Evolutionary conservation across 2,797 vertebrate species (phyloP).

Genomic region (Iguana delicatissima): DNA sequence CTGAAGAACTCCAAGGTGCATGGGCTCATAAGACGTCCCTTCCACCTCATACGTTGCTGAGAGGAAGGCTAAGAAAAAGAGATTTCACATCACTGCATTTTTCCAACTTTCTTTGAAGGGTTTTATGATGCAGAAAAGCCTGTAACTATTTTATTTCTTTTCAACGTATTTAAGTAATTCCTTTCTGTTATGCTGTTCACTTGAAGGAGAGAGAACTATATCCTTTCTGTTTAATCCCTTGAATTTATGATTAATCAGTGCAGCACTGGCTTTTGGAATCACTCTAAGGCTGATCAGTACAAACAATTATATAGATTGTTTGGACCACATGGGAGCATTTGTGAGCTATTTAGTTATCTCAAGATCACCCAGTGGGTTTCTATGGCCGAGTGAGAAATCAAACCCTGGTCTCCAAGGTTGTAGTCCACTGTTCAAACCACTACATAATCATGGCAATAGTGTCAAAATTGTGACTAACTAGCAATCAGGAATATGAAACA

Average conservation of each 20-base stretch:
- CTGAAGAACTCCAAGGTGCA: background rate
- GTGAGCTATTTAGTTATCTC: too few relatives aligned
- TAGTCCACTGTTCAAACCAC: too few relatives aligned
- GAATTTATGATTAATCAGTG: background rate
- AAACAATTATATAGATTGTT: too few relatives aligned
- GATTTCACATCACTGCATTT: background rate
- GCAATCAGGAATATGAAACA: too few relatives aligned
- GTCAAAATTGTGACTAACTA: too few relatives aligned
- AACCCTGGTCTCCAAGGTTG: too few relatives aligned
- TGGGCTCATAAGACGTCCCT: background rate
- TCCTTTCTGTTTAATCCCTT: background rate
- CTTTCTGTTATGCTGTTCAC: background rate
- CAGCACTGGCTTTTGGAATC: background rate
- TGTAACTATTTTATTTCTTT: background rate
- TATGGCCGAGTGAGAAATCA: too few relatives aligned
- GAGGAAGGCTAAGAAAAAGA: background rate
- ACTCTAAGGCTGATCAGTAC: background rate
- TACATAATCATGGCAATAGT: too few relatives aligned
- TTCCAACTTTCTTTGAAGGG: background rate
- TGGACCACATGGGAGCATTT: too few relatives aligned
- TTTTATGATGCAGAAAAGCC: background rate
- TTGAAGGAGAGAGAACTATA: background rate
- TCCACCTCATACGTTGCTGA: accelerated
- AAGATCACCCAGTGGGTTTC: too few relatives aligned
- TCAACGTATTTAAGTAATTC: background rate